Evolutionary conservation across 2,888 invertebrate genomes (phyloP).

Genomic region (Hartigia nigra): DNA sequence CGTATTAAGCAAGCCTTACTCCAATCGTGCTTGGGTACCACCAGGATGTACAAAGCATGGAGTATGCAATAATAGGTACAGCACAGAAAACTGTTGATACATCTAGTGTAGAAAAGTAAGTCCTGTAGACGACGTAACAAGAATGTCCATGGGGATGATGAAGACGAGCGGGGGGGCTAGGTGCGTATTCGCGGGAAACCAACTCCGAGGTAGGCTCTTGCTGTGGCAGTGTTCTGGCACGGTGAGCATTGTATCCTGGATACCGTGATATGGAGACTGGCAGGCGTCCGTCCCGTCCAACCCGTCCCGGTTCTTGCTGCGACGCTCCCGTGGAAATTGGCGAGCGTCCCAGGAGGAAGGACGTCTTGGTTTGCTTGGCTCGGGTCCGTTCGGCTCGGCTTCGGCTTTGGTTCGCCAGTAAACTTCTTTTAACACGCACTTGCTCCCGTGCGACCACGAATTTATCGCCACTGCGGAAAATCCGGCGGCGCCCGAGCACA

Average conservation of each 20-base stretch:
- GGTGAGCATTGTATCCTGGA: not conserved
- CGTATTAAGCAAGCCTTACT: not conserved
- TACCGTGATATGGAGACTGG: not conserved
- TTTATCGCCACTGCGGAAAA: conserved; percentile 24
- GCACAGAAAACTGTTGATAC: not conserved
- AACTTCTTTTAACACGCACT: not conserved
- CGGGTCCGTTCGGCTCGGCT: not conserved
- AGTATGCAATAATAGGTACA: not conserved
- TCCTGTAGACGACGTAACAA: not conserved
- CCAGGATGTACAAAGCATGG: not conserved
- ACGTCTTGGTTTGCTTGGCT: conserved; percentile 22
- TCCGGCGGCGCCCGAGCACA: conserved; percentile 5
- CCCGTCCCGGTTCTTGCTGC: conserved; percentile 12
- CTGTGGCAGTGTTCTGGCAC: not conserved
- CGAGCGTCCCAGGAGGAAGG: conserved; percentile 53
- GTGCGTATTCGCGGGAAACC: conserved; percentile 28
- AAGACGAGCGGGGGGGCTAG: conserved; percentile 13
- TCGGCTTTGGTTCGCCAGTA: not conserved
- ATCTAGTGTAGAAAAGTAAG: not conserved
- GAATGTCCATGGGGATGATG: conserved; percentile 2
- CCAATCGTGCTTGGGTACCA: not conserved
- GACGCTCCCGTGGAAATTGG: conserved; percentile 42
- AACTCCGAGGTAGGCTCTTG: conserved; percentile 4
- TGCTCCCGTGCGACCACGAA: conserved; percentile 6
- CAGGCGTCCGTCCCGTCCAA: not conserved